phyloP scores from a whole-genome alignment of 2,797 vertebrate genomes.

The Gymnopithys bicolor region DNA sequence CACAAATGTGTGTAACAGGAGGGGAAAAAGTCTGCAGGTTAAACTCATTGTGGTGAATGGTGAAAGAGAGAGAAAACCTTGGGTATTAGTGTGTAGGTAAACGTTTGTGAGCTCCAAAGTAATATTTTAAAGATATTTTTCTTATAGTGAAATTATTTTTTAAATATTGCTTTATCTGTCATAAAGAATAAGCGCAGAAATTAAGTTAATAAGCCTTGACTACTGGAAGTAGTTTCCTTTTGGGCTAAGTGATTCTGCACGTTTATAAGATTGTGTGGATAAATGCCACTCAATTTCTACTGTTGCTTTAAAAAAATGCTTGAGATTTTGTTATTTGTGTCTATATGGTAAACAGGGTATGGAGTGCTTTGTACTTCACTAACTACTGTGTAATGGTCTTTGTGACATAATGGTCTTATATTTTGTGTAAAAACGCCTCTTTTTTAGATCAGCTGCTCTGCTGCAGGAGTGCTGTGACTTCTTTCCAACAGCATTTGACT shows the following conservation, averaged over 20 bases:
- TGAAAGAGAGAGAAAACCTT: neutral
- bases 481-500: neutral
- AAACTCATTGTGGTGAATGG: neutral
- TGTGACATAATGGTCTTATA: neutral
- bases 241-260: neutral
- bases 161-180: neutral
- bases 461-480: neutral
- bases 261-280: neutral
- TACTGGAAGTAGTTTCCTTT: neutral
- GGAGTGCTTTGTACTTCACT: neutral
- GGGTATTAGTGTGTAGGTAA: neutral
- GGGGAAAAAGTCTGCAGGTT: neutral
- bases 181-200: neutral
- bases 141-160: neutral
- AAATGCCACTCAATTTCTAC: neutral
- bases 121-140: neutral
- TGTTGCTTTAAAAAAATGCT: neutral
- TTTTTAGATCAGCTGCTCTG: neutral
- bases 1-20: neutral
- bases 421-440: accelerated
- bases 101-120: neutral
- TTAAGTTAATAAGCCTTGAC: neutral
- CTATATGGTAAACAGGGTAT: neutral
- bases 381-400: neutral
- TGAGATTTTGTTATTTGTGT: neutral